A percentile compares a stretch with the other conserved stretches of the same genome.
Evolutionary conservation across 1,140 invertebrate genomes (phyloP).

Genomic region (Drosophila micromelanica): DNA sequence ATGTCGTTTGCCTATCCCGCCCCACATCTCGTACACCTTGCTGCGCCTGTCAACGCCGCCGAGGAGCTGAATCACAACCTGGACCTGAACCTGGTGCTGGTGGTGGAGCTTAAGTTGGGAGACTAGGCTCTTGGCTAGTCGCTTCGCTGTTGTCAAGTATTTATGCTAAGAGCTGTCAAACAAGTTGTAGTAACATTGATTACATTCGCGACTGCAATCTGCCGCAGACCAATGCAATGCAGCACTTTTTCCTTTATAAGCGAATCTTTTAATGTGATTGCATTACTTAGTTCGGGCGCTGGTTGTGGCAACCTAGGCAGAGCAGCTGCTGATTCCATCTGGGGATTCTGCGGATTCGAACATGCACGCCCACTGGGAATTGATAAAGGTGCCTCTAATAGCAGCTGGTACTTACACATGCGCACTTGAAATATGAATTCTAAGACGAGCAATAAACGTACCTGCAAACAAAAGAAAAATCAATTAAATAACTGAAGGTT

Average conservation of each 20-base stretch:
- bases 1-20: slow-evolving; percentile 67
- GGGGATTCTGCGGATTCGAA: slow-evolving; percentile 16
- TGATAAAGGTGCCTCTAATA: slow-evolving; percentile 14
- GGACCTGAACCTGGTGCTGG: not conserved
- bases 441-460: slow-evolving; percentile 40
- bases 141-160: slow-evolving; percentile 66
- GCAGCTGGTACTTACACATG: not conserved
- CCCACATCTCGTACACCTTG: slow-evolving; percentile 66
- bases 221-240: not conserved
- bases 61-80: not conserved
- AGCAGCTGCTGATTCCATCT: slow-evolving; percentile 21
- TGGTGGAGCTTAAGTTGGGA: slow-evolving; percentile 15
- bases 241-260: slow-evolving; percentile 20
- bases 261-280: slow-evolving; percentile 59
- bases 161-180: slow-evolving; percentile 83
- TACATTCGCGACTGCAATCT: slow-evolving; percentile 56
- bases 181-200: slow-evolving; percentile 81
- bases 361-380: slow-evolving; percentile 53
- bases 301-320: slow-evolving; percentile 7
- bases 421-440: not conserved
- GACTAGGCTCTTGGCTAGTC: slow-evolving; percentile 17
- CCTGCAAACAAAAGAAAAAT: slow-evolving; percentile 25
- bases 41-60: slow-evolving; percentile 57
- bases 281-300: slow-evolving; percentile 59
- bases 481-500: not conserved